These are phyloP conservation scores for Brachyhypopomus gauderio DNA, from an alignment of 2,113 vertebrate genomes.

Conservation along the genomic window DNA sequence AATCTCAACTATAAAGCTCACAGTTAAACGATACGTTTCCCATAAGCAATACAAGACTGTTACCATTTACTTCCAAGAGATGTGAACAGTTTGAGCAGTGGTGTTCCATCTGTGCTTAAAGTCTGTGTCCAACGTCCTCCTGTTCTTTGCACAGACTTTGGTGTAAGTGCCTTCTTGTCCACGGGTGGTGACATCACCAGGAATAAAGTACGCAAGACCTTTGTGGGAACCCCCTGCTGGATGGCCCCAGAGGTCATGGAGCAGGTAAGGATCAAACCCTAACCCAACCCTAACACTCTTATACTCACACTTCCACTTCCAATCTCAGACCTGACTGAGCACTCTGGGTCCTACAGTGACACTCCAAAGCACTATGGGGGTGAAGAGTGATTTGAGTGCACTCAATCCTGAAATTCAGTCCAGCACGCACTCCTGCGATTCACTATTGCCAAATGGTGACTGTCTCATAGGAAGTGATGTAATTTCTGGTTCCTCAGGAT, in stretches of 20 bases:
- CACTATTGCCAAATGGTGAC: too few relatives aligned
- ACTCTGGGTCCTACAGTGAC: background rate
- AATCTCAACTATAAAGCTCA: background rate
- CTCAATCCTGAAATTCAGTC: too few relatives aligned
- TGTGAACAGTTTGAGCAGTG: too few relatives aligned
- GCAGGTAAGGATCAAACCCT: slow-evolving; percentile 76
- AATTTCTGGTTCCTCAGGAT: background rate
- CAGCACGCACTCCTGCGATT: too few relatives aligned
- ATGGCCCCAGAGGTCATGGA: slow-evolving; percentile 99
- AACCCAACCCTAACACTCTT: background rate
- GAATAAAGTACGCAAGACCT: slow-evolving; percentile 97
- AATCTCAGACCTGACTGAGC: too few relatives aligned
- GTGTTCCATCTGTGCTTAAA: too few relatives aligned
- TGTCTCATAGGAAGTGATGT: too few relatives aligned
- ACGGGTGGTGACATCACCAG: slow-evolving; percentile 96
- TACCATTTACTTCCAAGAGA: too few relatives aligned
- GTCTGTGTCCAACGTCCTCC: background rate
- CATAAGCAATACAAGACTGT: background rate
- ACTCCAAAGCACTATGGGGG: background rate
- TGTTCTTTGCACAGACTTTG: slow-evolving; percentile 83
- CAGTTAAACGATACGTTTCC: background rate
- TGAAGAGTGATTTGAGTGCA: background rate
- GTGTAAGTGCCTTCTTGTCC: slow-evolving; percentile 96
- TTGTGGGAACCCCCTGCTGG: slow-evolving; percentile 97
- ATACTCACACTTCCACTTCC: background rate